Conservation (phyloP, 2,113 vertebrate genomes). For the Speoplatyrhinus poulsoni region DNA sequence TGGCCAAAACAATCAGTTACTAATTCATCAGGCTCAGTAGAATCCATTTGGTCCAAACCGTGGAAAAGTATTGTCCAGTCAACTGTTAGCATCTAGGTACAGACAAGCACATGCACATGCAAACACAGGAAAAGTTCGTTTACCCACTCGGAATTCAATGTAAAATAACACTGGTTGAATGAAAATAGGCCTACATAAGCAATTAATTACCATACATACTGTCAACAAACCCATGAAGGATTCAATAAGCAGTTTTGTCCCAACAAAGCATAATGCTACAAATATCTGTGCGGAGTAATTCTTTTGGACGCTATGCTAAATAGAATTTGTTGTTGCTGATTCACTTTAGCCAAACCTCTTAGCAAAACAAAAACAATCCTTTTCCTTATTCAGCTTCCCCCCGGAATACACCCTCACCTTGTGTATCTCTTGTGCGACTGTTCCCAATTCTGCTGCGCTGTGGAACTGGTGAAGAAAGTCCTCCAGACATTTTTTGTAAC, state of each 20-base stretch:
- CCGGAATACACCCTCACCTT: slow-evolving; percentile 35
- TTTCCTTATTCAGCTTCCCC: not conserved
- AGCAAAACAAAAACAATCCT: too few species aligned
- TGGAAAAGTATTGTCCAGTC: slow-evolving; percentile 67
- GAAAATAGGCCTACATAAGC: too few species aligned
- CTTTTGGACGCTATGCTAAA: too few species aligned
- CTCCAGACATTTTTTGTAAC: slow-evolving; percentile 44
- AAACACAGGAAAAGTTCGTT: not conserved
- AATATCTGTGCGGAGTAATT: too few species aligned
- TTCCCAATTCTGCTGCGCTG: slow-evolving; percentile 44
- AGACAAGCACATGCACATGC: not conserved
- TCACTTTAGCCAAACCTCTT: too few species aligned
- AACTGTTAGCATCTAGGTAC: slow-evolving; percentile 58
- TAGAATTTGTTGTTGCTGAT: too few species aligned
- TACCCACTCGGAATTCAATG: too few species aligned
- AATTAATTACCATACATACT: too few species aligned
- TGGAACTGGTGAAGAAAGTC: slow-evolving; percentile 54
- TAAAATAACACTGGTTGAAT: too few species aligned
- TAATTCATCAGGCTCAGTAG: slow-evolving; percentile 19
- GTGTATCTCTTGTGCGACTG: slow-evolving; percentile 50
- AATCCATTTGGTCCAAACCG: slow-evolving; percentile 65
- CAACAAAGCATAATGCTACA: too few species aligned
- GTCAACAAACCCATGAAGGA: too few species aligned
- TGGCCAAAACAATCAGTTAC: slow-evolving; percentile 37
- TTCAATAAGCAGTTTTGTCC: too few species aligned